A percentile compares a stretch with the other conserved stretches of the same genome.
Conservation (phyloP, 2,888 invertebrate genomes). For the Ernsta delagoae region DNA sequence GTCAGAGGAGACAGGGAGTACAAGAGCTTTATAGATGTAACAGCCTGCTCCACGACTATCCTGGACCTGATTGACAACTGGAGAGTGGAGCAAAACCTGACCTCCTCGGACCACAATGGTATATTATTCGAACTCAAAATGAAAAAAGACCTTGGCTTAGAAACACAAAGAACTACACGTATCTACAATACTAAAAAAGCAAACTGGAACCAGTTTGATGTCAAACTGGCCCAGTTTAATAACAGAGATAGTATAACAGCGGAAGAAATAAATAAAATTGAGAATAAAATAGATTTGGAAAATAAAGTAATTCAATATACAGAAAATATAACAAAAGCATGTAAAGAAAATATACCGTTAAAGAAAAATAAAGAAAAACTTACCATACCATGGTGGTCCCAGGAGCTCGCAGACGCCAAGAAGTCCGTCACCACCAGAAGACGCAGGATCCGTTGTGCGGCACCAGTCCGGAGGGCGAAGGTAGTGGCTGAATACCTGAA, state of each 20-base stretch:
- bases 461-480: no score
- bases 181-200: neutral
- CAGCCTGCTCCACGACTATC: neutral
- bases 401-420: no score
- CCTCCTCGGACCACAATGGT: neutral
- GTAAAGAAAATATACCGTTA: neutral
- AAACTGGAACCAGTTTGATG: neutral
- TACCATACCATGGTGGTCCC: neutral
- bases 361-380: neutral
- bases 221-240: neutral
- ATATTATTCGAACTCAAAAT: neutral
- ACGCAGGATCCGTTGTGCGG: no score
- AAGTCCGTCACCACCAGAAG: no score
- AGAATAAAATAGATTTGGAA: neutral
- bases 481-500: no score
- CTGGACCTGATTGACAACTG: neutral
- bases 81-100: neutral
- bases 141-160: neutral
- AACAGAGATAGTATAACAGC: neutral
- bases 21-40: neutral
- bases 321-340: neutral
- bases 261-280: neutral
- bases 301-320: neutral
- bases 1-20: neutral
- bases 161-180: neutral